Base-by-base conservation (phyloP, 2,888 invertebrate genomes). In the Rhodophaea formosa region DNA sequence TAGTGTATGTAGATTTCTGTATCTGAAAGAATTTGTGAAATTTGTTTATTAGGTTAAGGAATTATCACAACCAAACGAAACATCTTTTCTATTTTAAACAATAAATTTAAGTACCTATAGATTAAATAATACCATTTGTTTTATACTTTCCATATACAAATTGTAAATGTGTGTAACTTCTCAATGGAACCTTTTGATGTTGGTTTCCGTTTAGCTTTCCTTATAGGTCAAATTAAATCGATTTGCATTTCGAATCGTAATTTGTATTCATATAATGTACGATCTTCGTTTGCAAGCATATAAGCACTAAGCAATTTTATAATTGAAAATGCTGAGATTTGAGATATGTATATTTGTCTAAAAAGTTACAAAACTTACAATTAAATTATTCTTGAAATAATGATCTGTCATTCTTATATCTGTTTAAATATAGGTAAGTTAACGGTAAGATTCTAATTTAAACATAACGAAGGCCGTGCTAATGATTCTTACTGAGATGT, bases 241-340 rank as follows among this genome's bases (percentile, higher is more conserved):
- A 55, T 55, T 55, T 46, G 16, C 35, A 55, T 46, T 45, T 55
- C 29, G 15, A 30, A 44, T 55, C 30, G 39, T 55, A 32, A 55
- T 55, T 55, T 55, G 35, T 55, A 55, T n/a, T 55, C 55, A 35
- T 10, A 45, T 35, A 35, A 46, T 32, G 55, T 17, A 44, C 54
- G 7, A 32, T 45, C 63, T 43, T 64, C 17, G 52, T 39, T 39
- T 12, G 12, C 8, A 10, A 7, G 14, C 15, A 1, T 23, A 44
- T 14, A 0, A 44, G 44, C 15, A 15, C 1, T 39, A 1, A 39
- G 39, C n/a, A 6, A n/a, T n/a, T 2, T 23, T 1, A 39, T 12
- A 3, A 39, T 12, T 35, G 12, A 35, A 35, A n/a, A 35, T n/a
- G 6, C 10, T 39, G 1, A 39, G 39, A 5, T 39, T 39, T n/a